Percentiles rank a stretch among this genome's conserved stretches.
Conservation (phyloP, 2,113 vertebrate genomes). For the Grallaria varia region DNA sequence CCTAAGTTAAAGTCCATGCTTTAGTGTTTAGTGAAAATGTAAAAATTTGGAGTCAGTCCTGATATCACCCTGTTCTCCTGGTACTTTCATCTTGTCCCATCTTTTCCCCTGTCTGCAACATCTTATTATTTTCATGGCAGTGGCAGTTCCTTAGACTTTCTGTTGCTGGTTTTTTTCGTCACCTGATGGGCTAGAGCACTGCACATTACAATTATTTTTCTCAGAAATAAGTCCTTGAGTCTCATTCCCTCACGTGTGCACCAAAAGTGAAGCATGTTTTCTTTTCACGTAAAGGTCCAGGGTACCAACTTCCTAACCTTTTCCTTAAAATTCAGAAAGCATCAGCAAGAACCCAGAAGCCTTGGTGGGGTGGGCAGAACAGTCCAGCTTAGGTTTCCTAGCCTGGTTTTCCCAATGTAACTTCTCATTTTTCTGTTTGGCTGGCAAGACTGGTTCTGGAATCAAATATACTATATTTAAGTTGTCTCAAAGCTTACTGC, state of each 20-base stretch:
- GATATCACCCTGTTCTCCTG: neutral
- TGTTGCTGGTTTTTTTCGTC: slow-evolving; percentile 14
- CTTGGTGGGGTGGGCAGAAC: neutral
- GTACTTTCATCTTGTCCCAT: slow-evolving; percentile 5
- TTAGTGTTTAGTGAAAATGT: slow-evolving; percentile 1
- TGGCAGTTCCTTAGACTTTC: neutral
- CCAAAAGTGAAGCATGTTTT: neutral
- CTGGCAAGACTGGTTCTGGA: neutral
- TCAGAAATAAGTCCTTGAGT: neutral
- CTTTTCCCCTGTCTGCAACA: slow-evolving; percentile 25
- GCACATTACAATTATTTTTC: neutral
- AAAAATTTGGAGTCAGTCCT: slow-evolving; percentile 41
- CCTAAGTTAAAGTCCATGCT: neutral
- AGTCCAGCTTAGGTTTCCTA: neutral
- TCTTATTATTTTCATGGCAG: slow-evolving; percentile 21
- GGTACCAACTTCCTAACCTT: neutral
- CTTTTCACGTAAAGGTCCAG: neutral
- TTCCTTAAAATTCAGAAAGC: neutral
- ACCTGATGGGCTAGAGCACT: neutral
- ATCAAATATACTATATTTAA: neutral
- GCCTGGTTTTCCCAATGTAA: neutral
- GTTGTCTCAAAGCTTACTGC: neutral
- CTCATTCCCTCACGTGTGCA: neutral
- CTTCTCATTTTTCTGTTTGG: neutral
- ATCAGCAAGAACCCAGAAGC: neutral